Conservation (phyloP, 2,888 invertebrate species). For the Abrostola triplasia region DNA sequence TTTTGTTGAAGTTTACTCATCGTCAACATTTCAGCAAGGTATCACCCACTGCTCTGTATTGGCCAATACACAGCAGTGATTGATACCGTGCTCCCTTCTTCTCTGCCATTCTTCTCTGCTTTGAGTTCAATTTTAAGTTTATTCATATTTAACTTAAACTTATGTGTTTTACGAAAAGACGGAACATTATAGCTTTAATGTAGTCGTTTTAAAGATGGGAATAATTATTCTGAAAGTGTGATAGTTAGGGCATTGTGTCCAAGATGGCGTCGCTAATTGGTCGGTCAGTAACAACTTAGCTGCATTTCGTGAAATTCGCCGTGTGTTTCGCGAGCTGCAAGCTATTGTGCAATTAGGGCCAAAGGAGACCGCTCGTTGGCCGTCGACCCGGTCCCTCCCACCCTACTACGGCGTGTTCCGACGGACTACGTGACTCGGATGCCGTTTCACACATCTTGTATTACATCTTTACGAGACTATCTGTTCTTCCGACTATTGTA, state of each 20-base stretch:
- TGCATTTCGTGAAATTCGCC: constrained; percentile 60
- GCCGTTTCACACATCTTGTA: constrained; percentile 71
- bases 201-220: constrained; percentile 24
- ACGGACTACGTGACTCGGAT: constrained; percentile 78
- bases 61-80: too few relatives aligned
- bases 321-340: constrained; percentile 64
- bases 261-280: constrained; percentile 55
- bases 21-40: too few relatives aligned
- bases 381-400: constrained; percentile 74
- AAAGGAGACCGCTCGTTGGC: constrained; percentile 60
- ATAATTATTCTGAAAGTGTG: constrained; percentile 55
- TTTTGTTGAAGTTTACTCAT: constrained; percentile 25
- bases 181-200: constrained; percentile 4
- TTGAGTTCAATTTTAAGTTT: too few relatives aligned
- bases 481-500: constrained; percentile 30
- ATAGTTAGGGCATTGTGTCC: constrained; percentile 31
- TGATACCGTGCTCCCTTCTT: too few relatives aligned
- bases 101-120: too few relatives aligned
- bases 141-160: constrained; percentile 11
- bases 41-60: too few relatives aligned
- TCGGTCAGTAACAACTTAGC: constrained; percentile 46
- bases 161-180: constrained; percentile 2
- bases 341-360: constrained; percentile 80
- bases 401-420: constrained; percentile 45
- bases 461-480: constrained; percentile 59